Conservation (phyloP, 2,888 invertebrate species). For the Ochlodes sylvanus region DNA sequence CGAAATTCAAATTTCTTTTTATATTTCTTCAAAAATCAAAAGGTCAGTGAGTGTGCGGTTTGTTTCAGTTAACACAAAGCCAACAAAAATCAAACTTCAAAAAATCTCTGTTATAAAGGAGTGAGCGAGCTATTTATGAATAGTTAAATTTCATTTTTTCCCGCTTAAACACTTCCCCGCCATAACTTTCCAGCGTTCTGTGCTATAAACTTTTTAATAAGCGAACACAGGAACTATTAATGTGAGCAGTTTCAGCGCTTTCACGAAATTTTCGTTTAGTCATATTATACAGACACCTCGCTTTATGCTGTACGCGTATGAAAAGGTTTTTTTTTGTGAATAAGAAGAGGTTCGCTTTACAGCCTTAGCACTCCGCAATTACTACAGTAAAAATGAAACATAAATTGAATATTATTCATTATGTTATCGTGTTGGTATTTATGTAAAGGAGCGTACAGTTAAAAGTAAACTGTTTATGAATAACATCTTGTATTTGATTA, state of each 20-base stretch:
- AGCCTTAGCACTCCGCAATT: background rate
- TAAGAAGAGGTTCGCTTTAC: constrained; percentile 10
- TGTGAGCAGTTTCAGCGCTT: constrained; percentile 41
- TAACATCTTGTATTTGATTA: too few relatives aligned
- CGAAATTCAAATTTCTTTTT: too few relatives aligned
- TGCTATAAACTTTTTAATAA: constrained; percentile 49
- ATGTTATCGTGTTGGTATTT: too few relatives aligned
- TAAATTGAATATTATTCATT: too few relatives aligned
- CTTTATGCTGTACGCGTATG: constrained; percentile 21
- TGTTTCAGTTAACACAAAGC: constrained; percentile 11
- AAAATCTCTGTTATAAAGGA: constrained; percentile 22
- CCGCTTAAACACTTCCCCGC: constrained; percentile 22
- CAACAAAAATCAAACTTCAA: constrained; percentile 10
- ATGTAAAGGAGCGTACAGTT: too few relatives aligned
- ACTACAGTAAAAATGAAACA: background rate
- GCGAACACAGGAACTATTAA: constrained; percentile 47
- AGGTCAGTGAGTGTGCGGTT: background rate
- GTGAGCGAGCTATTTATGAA: constrained; percentile 46
- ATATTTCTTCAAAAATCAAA: too few relatives aligned
- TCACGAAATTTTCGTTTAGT: constrained; percentile 22
- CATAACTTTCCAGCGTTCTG: constrained; percentile 35
- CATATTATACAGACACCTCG: constrained; percentile 23
- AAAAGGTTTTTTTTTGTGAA: background rate
- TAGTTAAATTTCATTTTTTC: constrained; percentile 35
- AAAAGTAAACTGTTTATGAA: too few relatives aligned